Conservation (phyloP, 1,140 invertebrate genomes). For the Teleogryllus occipitalis region DNA sequence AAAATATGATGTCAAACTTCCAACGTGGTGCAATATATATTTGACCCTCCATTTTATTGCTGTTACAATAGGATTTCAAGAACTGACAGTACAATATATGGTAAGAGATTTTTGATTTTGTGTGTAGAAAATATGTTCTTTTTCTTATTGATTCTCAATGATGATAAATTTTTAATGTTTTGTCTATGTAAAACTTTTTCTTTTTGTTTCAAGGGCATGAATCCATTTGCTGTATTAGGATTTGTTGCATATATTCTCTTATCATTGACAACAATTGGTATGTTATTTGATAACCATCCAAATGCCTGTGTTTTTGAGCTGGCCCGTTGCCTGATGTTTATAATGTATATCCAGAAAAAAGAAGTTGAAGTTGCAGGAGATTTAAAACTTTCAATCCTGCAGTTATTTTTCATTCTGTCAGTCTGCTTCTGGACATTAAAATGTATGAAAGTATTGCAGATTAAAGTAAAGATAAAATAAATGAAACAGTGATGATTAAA, state of each 20-base stretch:
- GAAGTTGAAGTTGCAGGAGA: not conserved
- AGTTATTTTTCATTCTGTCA: conserved; percentile 18
- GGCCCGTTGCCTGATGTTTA: conserved; percentile 42
- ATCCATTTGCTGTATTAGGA: conserved; percentile 43
- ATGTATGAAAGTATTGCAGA: conserved; percentile 13
- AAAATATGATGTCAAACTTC: conserved; percentile 62
- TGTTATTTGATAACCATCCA: conserved; percentile 54
- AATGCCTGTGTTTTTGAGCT: conserved; percentile 46
- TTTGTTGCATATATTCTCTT: conserved; percentile 55
- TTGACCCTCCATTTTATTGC: conserved; percentile 58
- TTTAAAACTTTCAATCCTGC: not conserved
- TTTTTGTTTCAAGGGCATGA: conserved; percentile 45
- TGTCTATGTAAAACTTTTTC: not conserved
- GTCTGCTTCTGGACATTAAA: conserved; percentile 19
- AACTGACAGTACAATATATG: conserved; percentile 48
- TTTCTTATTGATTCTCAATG: not conserved
- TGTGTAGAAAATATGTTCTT: not conserved
- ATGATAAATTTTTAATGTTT: not conserved
- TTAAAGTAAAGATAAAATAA: conserved; percentile 14
- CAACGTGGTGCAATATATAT: conserved; percentile 59
- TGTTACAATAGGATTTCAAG: conserved; percentile 53
- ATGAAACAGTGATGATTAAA: not conserved
- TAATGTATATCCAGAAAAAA: conserved; percentile 22
- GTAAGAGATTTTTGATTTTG: conserved; percentile 38
- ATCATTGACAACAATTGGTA: conserved; percentile 57